A percentile compares a stretch with the other conserved stretches of the same genome.
These are phyloP conservation scores for Coregonus clupeaformis DNA, from an alignment of 2,113 vertebrate genomes.

Conservation along the genomic window DNA sequence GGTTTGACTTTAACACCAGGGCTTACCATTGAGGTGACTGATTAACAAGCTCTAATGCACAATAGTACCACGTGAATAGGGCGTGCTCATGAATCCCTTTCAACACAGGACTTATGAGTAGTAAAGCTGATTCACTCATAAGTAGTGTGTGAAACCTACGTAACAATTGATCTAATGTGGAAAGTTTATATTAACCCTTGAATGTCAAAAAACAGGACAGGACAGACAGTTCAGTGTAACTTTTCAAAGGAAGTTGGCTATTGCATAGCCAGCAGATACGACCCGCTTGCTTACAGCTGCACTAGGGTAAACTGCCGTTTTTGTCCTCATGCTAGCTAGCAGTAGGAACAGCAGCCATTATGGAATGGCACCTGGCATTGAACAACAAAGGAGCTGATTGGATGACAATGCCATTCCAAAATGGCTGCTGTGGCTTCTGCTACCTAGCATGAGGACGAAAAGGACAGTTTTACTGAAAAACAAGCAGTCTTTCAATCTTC, in stretches of 20 bases:
- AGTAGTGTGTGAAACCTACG: not conserved
- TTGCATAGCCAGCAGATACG: no score
- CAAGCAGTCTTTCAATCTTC: no score
- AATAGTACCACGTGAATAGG: not conserved
- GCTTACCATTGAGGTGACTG: not conserved
- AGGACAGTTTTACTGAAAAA: no score
- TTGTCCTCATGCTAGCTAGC: no score
- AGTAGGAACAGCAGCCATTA: no score
- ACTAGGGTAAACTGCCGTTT: no score
- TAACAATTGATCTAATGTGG: not conserved
- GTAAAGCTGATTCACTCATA: not conserved
- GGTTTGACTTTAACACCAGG: not conserved
- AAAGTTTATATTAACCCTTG: constrained; percentile 4
- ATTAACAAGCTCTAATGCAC: not conserved
- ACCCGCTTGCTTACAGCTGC: no score
- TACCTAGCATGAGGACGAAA: no score
- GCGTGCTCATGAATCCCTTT: not conserved
- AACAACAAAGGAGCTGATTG: no score
- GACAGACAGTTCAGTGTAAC: constrained; percentile 4
- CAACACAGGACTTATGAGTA: not conserved
- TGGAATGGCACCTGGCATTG: no score
- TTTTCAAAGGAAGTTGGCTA: constrained; percentile 7
- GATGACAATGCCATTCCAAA: no score
- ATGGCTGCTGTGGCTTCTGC: no score
- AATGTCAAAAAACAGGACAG: constrained; percentile 23